These are phyloP conservation scores for Manacus vitellinus DNA, from an alignment of 2,113 vertebrate genomes.

Conservation along the genomic window DNA sequence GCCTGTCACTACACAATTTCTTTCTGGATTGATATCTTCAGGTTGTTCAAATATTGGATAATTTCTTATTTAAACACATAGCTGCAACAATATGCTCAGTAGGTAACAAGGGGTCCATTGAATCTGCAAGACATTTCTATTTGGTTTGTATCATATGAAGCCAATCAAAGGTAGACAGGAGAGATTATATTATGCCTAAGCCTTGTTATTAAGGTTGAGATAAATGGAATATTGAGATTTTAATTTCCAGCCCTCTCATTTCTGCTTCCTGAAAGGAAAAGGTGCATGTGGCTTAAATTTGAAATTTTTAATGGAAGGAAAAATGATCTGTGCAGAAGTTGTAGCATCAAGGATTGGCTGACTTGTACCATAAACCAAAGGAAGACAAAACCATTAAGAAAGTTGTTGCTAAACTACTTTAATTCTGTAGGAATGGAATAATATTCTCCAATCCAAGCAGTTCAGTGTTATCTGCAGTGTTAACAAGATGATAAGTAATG, in stretches of 20 bases:
- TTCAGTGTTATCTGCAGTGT: background rate
- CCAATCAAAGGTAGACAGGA: background rate
- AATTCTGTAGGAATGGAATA: background rate
- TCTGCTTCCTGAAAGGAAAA: background rate
- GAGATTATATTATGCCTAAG: background rate
- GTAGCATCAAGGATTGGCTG: background rate
- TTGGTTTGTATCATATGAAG: slow-evolving; percentile 26
- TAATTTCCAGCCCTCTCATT: background rate
- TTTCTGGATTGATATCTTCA: background rate
- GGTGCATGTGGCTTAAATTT: background rate
- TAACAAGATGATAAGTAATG: background rate
- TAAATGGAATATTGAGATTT: background rate
- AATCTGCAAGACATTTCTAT: background rate
- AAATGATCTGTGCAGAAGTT: background rate
- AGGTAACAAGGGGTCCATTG: background rate
- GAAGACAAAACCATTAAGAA: background rate
- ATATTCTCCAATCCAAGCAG: background rate
- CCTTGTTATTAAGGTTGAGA: background rate
- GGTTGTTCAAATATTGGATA: background rate
- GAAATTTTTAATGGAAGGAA: background rate
- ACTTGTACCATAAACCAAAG: background rate
- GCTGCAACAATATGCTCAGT: background rate
- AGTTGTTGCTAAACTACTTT: background rate
- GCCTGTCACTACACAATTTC: background rate
- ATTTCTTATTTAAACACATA: background rate